These are phyloP conservation scores for Syngnathus acus DNA, from an alignment of 2,797 vertebrate species.

Conservation along the genomic window DNA sequence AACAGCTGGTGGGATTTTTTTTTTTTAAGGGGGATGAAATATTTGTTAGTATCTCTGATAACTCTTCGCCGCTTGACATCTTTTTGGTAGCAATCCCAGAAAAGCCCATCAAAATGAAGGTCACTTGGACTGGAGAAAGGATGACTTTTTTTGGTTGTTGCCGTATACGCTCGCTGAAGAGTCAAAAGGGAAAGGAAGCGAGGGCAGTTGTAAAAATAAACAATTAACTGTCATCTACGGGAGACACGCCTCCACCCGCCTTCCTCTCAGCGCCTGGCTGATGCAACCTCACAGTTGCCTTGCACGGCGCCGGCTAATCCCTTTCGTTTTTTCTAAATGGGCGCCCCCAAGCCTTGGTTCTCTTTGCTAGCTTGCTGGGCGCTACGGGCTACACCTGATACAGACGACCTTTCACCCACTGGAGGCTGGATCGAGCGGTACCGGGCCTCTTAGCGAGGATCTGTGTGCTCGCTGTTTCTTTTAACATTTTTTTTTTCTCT, in stretches of 20 bases:
- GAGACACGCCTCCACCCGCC: conserved; percentile 6
- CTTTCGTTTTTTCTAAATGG: conserved; percentile 31
- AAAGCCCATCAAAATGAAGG: conserved; percentile 17
- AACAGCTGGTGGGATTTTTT: conserved; percentile 16
- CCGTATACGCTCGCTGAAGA: neutral
- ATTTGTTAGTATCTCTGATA: conserved; percentile 11
- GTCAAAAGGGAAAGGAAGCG: conserved; percentile 4
- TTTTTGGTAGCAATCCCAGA: conserved; percentile 6
- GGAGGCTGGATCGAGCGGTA: conserved; percentile 26
- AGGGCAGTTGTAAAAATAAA: conserved; percentile 6
- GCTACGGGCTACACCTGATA: conserved; percentile 47
- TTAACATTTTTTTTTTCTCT: neutral
- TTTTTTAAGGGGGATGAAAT: conserved; percentile 16
- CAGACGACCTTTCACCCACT: conserved; percentile 62
- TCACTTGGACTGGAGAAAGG: conserved; percentile 32
- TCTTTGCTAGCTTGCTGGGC: neutral
- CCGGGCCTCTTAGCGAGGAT: conserved; percentile 32
- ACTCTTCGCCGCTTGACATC: conserved; percentile 8
- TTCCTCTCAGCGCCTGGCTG: conserved; percentile 48
- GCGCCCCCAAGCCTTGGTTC: conserved; percentile 6
- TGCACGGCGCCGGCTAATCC: conserved; percentile 55
- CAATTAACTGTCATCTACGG: neutral
- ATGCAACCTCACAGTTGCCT: conserved; percentile 61
- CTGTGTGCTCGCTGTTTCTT: conserved; percentile 3
- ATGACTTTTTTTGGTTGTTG: neutral